Base-by-base conservation (phyloP, 1,140 invertebrate species). In the Lepidurus arcticus region DNA sequence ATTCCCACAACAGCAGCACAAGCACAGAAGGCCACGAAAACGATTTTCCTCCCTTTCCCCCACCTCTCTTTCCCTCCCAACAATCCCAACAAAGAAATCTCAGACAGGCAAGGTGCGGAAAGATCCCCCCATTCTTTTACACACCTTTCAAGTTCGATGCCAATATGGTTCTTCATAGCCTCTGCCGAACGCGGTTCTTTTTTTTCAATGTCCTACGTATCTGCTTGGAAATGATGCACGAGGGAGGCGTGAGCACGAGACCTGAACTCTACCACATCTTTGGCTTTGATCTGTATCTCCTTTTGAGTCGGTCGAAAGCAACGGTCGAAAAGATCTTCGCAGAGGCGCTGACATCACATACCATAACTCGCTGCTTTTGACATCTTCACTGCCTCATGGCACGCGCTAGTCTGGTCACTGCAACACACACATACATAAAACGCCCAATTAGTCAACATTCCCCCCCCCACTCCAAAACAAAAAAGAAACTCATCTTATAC, bases 361-460 rank as follows among this genome's bases (percentile, higher is more conserved):
- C 53, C 53, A 65, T 65, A 65, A 65, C 53, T 65, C 53, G n/a
- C 53, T 21, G 16, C 21, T 65, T 65, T 65, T 65, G 53, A 65
- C 53, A 65, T 65, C 53, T 65, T 65, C 53, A 65, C 53, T 65
- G 53, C 16, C 53, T 65, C 53, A 21, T 65, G 21, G 53, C 53
- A 65, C 53, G 53, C 53, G 53, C 53, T 65, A 4, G 16, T 10
- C 53, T 7, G 21, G 53, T 65, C 21, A 65, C 21, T 11, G 53
- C 53, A n/a, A 9, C 53, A 4, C 9, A 65, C 7, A 65, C 53
- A 21, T 65, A 65, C 16, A 65, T 5, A 65, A 21, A 65, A 65
- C 53, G 53, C 53, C 53, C 53, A 65, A 65, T 65, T 65, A 65
- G 53, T 65, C 53, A 65, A 65, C 53, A 65, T 4, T 65, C 21